A percentile compares a stretch with the other conserved stretches of the same genome.
phyloP scores from a whole-genome alignment of 2,888 invertebrate genomes.

The Eristalis pertinax region DNA sequence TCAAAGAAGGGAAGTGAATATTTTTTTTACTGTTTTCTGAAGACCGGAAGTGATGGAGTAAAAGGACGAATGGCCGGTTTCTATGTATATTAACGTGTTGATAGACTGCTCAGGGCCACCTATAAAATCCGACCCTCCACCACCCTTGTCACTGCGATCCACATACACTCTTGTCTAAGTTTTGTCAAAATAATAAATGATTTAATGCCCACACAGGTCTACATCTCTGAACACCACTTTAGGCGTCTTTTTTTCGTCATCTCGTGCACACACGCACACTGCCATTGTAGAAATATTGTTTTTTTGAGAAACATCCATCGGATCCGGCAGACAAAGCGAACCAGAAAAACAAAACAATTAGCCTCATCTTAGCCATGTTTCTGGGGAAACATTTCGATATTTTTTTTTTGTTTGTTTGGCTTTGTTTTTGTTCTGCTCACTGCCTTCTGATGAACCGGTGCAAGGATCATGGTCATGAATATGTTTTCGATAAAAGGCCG shows the following conservation, averaged over 20 bases:
- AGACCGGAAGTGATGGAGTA: too few species aligned
- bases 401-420: neutral
- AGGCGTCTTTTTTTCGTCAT: neutral
- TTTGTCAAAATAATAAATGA: too few species aligned
- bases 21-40: too few species aligned
- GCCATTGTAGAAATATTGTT: neutral
- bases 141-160: too few species aligned
- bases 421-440: neutral
- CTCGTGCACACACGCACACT: neutral
- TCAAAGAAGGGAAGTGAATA: too few species aligned
- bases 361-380: conserved; percentile 42
- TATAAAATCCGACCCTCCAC: too few species aligned
- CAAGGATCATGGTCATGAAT: conserved; percentile 58
- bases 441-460: conserved; percentile 26
- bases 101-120: too few species aligned
- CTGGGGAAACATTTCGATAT: conserved; percentile 2
- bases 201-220: neutral
- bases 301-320: neutral
- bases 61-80: too few species aligned
- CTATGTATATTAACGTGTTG: too few species aligned
- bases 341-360: conserved; percentile 41
- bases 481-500: conserved; percentile 41
- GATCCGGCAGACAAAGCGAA: neutral
- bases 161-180: too few species aligned
- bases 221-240: neutral